Evolutionary conservation across 2,113 vertebrate genomes (phyloP), one percentile per base, ranked within the genome.

Genomic region (Pheucticus melanocephalus): DNA sequence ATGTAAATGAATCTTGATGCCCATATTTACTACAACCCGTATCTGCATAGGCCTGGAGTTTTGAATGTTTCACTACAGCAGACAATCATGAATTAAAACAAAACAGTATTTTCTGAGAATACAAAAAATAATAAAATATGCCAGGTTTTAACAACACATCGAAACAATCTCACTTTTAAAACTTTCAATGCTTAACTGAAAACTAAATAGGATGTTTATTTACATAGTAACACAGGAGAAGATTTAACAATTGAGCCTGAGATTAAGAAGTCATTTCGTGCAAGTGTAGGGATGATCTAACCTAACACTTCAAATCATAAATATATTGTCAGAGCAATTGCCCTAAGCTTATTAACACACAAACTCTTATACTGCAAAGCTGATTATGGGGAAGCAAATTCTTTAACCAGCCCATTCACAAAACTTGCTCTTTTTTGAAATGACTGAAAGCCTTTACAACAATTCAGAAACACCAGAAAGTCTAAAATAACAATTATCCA

Each of bases 1-100:
- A 98, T 96, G 95, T 93, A 96, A 97, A 97, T 87, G 65, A 94
- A 91, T 92, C 88, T 81, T 31, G 85, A 95, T 56, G 85, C 85
- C 93, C 94, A 71, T 75, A 94, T 94, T 95, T 97, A 92, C 92
- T 12, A 91, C 80, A 96, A 59, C 71, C 80, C 37, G 3, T 92
- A 92, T 95, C 79, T 92, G 81, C 88, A 84, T 0, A 86, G 93
- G 82, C 88, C 90, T 92, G 70, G 68, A 91, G 45, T 96, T 91
- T 24, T 77, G 70, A 94, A 76, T 66, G 83, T 75, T 65, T 80
- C 42, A 56, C 54, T 72, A 91, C 18, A 77, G 24, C 54, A 95
- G 75, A 94, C 61, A 80, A 73, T 44, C 56, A 60, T 33, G 65
- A 91, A 86, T 77, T 78, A 88, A 94, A 88, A 61, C 35, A 66